These are phyloP conservation scores for Bombus impatiens DNA, from an alignment of 1,140 invertebrate species.

Conservation along the genomic window DNA sequence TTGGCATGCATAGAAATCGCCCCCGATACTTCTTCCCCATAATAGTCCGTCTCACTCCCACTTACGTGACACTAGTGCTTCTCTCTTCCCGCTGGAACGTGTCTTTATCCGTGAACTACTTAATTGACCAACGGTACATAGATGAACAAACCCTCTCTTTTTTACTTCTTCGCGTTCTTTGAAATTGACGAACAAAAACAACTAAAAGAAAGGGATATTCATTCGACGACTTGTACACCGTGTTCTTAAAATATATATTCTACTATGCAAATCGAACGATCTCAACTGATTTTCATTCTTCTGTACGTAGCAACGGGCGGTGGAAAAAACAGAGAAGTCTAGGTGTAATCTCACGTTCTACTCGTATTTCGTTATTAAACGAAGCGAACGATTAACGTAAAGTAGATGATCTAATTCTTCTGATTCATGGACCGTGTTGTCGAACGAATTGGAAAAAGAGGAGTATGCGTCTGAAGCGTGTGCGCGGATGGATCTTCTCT, in stretches of 20 bases:
- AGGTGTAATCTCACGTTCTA: neutral
- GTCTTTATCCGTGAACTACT: conserved; percentile 16
- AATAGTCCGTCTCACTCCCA: neutral
- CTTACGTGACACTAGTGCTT: neutral
- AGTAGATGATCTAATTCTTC: neutral
- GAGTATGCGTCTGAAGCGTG: neutral
- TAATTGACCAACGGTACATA: conserved; percentile 16
- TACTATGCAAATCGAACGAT: conserved; percentile 30
- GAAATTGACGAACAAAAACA: neutral
- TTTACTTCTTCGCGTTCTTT: neutral
- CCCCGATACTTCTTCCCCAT: conserved; percentile 38
- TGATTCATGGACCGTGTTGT: neutral
- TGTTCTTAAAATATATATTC: neutral
- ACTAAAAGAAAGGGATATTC: neutral
- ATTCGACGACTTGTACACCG: neutral
- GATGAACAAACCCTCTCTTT: neutral
- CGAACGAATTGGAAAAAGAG: neutral
- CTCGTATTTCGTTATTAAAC: neutral
- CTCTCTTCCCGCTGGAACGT: conserved; percentile 35
- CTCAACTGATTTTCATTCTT: neutral
- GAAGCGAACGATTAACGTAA: neutral
- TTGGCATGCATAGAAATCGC: conserved; percentile 33
- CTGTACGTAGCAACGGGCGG: neutral
- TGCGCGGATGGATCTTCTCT: neutral
- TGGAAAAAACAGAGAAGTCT: no score